phyloP scores from a whole-genome alignment of 2,113 vertebrate genomes.

The Daubentonia madagascariensis region DNA sequence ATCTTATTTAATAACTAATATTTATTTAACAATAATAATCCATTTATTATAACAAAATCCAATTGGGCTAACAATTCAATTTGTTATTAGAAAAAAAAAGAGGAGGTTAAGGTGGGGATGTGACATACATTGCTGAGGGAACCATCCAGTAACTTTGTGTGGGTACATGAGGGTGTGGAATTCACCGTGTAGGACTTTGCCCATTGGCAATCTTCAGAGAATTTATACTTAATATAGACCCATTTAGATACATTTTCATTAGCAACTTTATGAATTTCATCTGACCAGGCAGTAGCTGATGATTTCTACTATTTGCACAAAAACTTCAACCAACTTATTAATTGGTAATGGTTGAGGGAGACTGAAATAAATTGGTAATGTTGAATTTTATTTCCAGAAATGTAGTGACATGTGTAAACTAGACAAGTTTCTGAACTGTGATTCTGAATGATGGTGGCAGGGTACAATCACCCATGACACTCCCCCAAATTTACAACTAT shows the following conservation, averaged over 20 bases:
- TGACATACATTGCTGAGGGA: background rate
- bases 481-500: background rate
- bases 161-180: background rate
- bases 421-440: background rate
- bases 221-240: background rate
- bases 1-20: background rate
- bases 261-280: background rate
- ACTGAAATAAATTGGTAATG: background rate
- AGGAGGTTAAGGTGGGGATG: rapidly evolving
- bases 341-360: background rate
- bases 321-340: background rate
- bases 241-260: background rate
- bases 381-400: background rate
- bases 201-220: background rate
- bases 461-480: background rate
- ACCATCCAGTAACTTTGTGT: background rate
- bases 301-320: background rate
- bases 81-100: background rate
- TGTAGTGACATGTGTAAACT: background rate
- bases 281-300: background rate
- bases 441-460: background rate
- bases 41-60: background rate
- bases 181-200: background rate
- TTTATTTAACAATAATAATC: background rate
- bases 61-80: background rate